phyloP scores from a whole-genome alignment of 2,797 vertebrate genomes.

The Falco naumanni region DNA sequence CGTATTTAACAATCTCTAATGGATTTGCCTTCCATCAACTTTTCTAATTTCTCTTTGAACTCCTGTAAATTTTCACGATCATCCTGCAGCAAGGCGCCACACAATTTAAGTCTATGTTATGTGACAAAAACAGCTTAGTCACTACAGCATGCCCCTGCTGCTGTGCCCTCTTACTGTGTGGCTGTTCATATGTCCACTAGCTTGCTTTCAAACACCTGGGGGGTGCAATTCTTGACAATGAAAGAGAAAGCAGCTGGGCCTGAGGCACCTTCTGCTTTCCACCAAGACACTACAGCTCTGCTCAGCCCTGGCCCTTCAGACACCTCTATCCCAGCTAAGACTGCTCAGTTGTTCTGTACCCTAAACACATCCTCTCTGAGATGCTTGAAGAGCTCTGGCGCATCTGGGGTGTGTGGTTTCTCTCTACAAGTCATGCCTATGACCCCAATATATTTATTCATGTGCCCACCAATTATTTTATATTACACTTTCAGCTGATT shows the following conservation, averaged over 20 bases:
- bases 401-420: not conserved
- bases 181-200: rapidly evolving
- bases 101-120: not conserved
- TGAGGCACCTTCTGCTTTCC: not conserved
- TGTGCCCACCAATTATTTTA: not conserved
- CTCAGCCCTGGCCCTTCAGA: not conserved
- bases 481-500: not conserved
- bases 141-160: not conserved
- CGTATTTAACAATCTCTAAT: not conserved
- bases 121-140: not conserved
- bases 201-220: not conserved
- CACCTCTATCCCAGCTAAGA: not conserved
- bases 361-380: not conserved
- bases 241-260: not conserved
- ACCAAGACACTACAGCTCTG: not conserved
- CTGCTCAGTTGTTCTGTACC: not conserved
- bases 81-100: rapidly evolving
- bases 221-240: not conserved
- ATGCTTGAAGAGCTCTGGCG: not conserved
- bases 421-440: not conserved
- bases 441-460: not conserved
- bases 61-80: not conserved
- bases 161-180: not conserved
- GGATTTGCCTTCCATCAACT: not conserved
- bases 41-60: not conserved